phyloP scores from a whole-genome alignment of 2,113 vertebrate genomes.

The Upupa epops region DNA sequence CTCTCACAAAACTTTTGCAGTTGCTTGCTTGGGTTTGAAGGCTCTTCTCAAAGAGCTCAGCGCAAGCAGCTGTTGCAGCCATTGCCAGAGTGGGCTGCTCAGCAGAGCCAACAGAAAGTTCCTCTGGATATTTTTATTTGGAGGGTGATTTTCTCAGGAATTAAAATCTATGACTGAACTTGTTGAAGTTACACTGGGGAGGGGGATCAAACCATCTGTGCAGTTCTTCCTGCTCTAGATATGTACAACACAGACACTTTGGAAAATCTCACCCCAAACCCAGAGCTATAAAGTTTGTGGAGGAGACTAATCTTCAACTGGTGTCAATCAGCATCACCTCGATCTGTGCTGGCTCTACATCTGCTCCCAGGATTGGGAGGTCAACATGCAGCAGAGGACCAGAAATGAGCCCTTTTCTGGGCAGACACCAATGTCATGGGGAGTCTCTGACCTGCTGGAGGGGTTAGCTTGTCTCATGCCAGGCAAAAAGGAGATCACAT shows the following conservation, averaged over 20 bases:
- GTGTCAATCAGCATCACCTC: neutral
- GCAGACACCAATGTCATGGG: rapidly evolving
- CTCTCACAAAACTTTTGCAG: constrained; percentile 4
- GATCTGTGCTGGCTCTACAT: neutral
- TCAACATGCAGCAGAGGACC: neutral
- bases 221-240: neutral
- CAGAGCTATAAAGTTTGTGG: neutral
- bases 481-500: rapidly evolving
- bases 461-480: neutral
- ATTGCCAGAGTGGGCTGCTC: neutral
- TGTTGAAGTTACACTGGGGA: neutral
- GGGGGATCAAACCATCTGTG: neutral
- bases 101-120: neutral
- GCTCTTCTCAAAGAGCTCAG: neutral
- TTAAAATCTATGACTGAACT: neutral
- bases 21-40: constrained; percentile 8
- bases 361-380: neutral
- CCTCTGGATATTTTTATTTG: neutral
- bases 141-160: neutral
- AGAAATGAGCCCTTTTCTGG: neutral
- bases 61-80: neutral
- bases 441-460: neutral
- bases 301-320: neutral
- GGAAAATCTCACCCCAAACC: neutral
- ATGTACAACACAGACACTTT: neutral